A percentile compares a stretch with the other conserved stretches of the same genome.
Conservation (phyloP, 1,140 invertebrate genomes). For the Sycophaga agraensis region DNA sequence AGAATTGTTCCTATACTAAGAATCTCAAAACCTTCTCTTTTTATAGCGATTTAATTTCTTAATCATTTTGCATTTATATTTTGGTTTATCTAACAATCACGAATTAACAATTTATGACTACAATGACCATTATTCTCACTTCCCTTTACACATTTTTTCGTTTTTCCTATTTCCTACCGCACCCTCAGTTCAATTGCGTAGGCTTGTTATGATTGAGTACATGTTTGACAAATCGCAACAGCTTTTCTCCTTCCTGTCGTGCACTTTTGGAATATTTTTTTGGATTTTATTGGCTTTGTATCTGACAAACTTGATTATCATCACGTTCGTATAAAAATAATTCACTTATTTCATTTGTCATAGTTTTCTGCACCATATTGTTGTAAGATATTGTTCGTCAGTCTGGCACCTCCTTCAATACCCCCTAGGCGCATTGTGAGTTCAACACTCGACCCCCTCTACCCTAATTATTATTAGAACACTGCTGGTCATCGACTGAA, state of each 20-base stretch:
- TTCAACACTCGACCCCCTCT: no score
- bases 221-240: no score
- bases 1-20: constrained; percentile 8
- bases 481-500: no score
- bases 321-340: constrained; percentile 52
- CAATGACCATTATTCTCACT: not conserved
- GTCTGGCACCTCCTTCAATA: constrained; percentile 10
- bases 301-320: constrained; percentile 42
- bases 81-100: constrained; percentile 27
- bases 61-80: constrained; percentile 1
- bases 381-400: no score
- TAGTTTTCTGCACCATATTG: not conserved
- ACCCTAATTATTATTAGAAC: no score
- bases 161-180: not conserved
- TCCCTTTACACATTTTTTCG: not conserved
- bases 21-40: constrained; percentile 1
- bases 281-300: constrained; percentile 10
- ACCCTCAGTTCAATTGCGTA: no score
- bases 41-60: not conserved
- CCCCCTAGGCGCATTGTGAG: no score
- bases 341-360: constrained; percentile 32
- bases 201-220: no score
- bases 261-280: constrained; percentile 18
- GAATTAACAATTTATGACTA: constrained; percentile 26
- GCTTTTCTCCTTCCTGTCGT: not conserved